A percentile compares a stretch with the other conserved stretches of the same genome.
Conservation (phyloP, 2,113 vertebrate genomes). For the Pachypanchax playfairii region DNA sequence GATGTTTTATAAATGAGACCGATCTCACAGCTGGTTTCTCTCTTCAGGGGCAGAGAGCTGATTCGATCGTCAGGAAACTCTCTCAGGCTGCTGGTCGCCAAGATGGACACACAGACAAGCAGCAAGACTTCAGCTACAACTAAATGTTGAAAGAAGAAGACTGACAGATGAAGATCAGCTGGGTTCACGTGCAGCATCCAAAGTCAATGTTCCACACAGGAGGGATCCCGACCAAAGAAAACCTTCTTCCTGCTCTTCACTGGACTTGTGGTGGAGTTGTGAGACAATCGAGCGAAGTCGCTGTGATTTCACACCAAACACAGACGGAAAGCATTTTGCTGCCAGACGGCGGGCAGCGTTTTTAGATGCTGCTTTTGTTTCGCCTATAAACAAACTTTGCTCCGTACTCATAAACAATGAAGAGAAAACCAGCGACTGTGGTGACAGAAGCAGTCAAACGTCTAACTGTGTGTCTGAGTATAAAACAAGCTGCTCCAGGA, state of each 20-base stretch:
- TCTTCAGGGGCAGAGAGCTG: conserved; percentile 75
- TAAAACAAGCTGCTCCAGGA: background rate
- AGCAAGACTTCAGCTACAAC: conserved; percentile 40
- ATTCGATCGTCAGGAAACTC: conserved; percentile 74
- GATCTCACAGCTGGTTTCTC: background rate
- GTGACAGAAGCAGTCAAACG: no score
- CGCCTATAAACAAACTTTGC: conserved; percentile 35
- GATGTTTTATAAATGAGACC: rapidly evolving
- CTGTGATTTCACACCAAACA: no score
- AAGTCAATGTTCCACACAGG: conserved; percentile 8
- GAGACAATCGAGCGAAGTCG: no score
- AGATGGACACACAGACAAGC: conserved; percentile 53
- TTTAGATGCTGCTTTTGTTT: conserved; percentile 10
- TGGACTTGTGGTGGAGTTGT: background rate
- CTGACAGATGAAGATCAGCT: background rate
- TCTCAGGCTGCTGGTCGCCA: conserved; percentile 77
- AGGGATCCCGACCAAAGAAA: conserved; percentile 29
- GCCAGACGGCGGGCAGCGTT: conserved; percentile 1
- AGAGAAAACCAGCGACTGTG: conserved; percentile 1
- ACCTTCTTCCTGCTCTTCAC: conserved; percentile 10
- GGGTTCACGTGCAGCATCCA: no score
- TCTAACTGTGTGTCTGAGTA: conserved; percentile 10
- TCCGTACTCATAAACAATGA: conserved; percentile 17
- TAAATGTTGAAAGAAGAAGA: conserved; percentile 57
- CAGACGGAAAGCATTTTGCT: conserved; percentile 10